Evolutionary conservation across 1,140 invertebrate genomes (phyloP).

Genomic region (Polyergus mexicanus): DNA sequence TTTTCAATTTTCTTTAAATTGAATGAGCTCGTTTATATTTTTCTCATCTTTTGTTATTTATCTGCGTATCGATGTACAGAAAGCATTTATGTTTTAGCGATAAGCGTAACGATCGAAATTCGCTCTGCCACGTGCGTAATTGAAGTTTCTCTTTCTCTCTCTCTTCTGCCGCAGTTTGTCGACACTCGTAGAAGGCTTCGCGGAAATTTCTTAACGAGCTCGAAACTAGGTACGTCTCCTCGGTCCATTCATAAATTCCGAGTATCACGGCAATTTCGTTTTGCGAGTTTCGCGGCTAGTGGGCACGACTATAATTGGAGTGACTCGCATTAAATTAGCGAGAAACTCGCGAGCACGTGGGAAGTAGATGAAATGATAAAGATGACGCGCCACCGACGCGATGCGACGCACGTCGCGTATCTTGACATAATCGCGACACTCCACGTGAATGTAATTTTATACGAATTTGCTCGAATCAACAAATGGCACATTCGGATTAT

Average conservation of each 20-base stretch:
- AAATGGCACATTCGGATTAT: neutral
- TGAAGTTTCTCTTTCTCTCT: neutral
- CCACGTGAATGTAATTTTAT: neutral
- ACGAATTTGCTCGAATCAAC: neutral
- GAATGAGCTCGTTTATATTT: neutral
- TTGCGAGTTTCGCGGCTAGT: constrained; percentile 60
- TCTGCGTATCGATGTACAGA: neutral
- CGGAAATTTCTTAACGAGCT: constrained; percentile 58
- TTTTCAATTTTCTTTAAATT: constrained; percentile 1
- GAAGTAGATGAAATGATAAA: constrained; percentile 36
- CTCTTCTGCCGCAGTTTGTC: neutral
- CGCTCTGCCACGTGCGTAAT: constrained; percentile 1
- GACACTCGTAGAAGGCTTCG: constrained; percentile 34
- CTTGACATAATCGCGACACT: constrained; percentile 23
- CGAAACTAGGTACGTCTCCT: constrained; percentile 52
- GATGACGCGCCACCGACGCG: neutral
- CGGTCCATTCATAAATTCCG: constrained; percentile 60
- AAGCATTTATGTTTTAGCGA: too few species aligned
- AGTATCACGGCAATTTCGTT: constrained; percentile 60
- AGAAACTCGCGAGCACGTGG: constrained; percentile 49
- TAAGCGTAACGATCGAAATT: constrained; percentile 11
- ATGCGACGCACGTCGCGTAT: neutral
- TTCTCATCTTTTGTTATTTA: neutral
- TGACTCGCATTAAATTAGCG: constrained; percentile 54
- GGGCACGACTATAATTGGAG: constrained; percentile 55